A percentile compares a stretch with the other conserved stretches of the same genome.
phyloP scores from a whole-genome alignment of 2,797 vertebrate species.

The Sphenopsis melanotis region DNA sequence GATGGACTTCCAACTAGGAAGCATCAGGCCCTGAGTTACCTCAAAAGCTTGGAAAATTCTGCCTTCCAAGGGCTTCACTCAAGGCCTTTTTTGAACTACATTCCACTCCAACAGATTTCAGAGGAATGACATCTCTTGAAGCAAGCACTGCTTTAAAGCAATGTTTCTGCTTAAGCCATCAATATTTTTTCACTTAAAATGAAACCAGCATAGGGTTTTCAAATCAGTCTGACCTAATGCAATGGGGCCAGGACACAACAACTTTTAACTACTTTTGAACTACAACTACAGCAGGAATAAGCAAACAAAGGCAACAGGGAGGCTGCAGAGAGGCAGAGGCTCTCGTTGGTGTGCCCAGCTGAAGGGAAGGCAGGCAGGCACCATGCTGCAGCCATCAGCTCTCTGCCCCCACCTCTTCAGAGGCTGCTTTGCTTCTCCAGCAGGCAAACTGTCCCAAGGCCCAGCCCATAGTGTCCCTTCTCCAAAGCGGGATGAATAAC shows the following conservation, averaged over 20 bases:
- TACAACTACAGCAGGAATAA: background rate
- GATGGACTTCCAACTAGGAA: background rate
- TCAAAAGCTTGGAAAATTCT: background rate
- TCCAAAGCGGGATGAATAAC: background rate
- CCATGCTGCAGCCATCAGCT: background rate
- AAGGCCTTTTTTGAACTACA: background rate
- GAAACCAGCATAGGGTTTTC: background rate
- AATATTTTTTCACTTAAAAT: background rate
- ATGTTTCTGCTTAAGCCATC: background rate
- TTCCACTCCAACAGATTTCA: background rate
- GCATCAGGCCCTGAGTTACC: background rate
- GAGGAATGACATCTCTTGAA: background rate
- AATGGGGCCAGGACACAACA: background rate
- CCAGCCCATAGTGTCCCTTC: background rate
- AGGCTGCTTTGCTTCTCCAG: background rate
- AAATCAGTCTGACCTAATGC: background rate
- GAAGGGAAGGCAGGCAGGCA: background rate
- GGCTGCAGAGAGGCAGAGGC: background rate
- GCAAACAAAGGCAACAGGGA: background rate
- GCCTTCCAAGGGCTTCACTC: background rate
- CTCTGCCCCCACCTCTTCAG: background rate
- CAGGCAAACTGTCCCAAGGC: background rate
- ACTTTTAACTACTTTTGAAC: background rate
- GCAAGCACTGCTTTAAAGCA: background rate
- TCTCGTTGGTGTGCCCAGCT: accelerated